These are phyloP conservation scores for Amphipoea oculea DNA, from an alignment of 2,888 invertebrate species.

Conservation along the genomic window DNA sequence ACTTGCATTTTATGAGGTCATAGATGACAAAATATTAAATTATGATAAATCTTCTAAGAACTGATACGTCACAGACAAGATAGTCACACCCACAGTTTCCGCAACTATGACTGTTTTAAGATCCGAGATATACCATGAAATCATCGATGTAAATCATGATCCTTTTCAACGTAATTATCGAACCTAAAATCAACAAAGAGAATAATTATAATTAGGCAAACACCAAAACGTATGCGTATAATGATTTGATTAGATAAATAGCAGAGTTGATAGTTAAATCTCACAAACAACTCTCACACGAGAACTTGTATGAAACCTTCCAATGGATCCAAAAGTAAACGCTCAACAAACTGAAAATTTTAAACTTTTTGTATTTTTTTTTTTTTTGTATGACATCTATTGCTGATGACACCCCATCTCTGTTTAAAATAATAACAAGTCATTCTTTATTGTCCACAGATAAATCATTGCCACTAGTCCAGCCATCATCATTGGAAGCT, in stretches of 20 bases:
- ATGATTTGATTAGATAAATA: neutral
- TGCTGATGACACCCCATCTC: neutral
- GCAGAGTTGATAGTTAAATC: neutral
- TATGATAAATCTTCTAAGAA: constrained; percentile 42
- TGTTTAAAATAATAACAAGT: neutral
- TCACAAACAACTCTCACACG: neutral
- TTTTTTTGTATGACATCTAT: neutral
- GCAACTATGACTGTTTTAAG: constrained; percentile 20
- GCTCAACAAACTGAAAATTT: neutral
- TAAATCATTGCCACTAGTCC: constrained; percentile 84
- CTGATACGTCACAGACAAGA: constrained; percentile 24
- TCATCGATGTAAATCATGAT: constrained; percentile 27
- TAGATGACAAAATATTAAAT: constrained; percentile 37
- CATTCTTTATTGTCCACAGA: constrained; percentile 75
- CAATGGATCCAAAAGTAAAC: neutral
- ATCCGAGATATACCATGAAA: constrained; percentile 18
- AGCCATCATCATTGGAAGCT: constrained; percentile 75
- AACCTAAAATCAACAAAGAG: neutral
- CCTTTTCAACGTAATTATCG: neutral
- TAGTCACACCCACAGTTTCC: constrained; percentile 17
- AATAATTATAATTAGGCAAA: neutral
- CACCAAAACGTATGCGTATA: neutral
- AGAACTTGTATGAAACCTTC: neutral
- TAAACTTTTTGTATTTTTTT: neutral
- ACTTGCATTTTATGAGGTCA: constrained; percentile 23